Evolutionary conservation across 2,888 invertebrate species (phyloP), one percentile per base, ranked within the genome.

Genomic region (Chironomus riparius): DNA sequence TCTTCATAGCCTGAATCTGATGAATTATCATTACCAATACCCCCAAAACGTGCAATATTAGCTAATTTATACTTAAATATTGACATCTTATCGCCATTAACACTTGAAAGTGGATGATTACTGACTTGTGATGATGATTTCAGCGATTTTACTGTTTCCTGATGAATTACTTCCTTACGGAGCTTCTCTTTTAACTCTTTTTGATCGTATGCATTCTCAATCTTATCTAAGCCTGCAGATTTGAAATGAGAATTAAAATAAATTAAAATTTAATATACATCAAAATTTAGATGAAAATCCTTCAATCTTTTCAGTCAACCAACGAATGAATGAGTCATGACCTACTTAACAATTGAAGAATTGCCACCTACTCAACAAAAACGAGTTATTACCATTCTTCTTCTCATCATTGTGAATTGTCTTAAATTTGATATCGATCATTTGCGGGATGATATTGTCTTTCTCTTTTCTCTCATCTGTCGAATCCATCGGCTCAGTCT

Each of bases 1-100:
- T 91, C 91, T 80, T 91, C 91, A 79, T 91, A 91, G 4, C 91
- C 91, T 0, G 91, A 91, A 82, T 91, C 91, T 0, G 90, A 90
- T 47, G 90, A 90, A 79, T 88, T 89, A 80, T 91, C 91, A 82
- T 88, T 89, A 22, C 72, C 72, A 5, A 72, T 13, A 2, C 56
- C 50, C 7, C 73, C 74, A 50, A 56, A 74, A 18, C 50, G 50
- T n/a, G 56, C 68, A 21, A 71, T 71, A 61, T 70, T 70, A 2
- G 61, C 56, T 5, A 74, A 15, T 18, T 74, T 74, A 24, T 38
- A 68, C 48, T 74, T 74, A 13, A 74, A 24, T 15, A 56, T 21
- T 24, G 74, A 47, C 47, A 70, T 50, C 21, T 70, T 70, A 22
- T 50, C 70, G 50, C 70, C 70, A 50, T 70, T 70, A 12, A 68